Percentiles rank a stretch among this genome's conserved stretches.
Conservation (phyloP, 35 echinoderm and acorn worm genomes). For the Strongylocentrotus purpuratus region DNA sequence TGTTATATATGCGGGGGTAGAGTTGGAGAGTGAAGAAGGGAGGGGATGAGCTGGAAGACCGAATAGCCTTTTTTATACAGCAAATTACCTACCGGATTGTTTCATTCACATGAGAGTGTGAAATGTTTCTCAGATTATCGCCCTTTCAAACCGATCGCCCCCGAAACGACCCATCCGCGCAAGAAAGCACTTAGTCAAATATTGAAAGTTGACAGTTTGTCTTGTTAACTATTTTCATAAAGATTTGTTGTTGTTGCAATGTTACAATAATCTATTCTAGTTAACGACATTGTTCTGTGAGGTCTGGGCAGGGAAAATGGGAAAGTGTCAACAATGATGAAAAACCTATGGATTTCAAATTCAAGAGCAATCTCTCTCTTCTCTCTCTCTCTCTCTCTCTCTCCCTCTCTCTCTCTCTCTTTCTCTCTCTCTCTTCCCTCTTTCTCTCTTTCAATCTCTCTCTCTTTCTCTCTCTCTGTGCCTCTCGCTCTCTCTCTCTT, state of each 20-base stretch:
- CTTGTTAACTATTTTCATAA: background rate
- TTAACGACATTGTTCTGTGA: too few species aligned
- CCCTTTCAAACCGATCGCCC: background rate
- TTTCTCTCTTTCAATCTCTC: too few species aligned
- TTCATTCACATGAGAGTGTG: background rate
- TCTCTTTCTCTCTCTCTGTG: too few species aligned
- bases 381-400: too few species aligned
- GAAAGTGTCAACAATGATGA: too few species aligned
- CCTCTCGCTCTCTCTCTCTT: too few species aligned
- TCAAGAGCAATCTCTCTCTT: too few species aligned
- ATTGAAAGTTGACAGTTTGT: background rate
- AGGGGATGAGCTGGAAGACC: background rate
- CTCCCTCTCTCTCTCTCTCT: too few species aligned
- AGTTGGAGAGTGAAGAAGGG: background rate
- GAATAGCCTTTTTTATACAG: background rate
- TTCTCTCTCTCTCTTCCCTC: too few species aligned
- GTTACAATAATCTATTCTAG: background rate
- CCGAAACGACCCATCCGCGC: background rate
- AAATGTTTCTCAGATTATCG: background rate
- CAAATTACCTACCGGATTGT: background rate
- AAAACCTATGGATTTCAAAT: too few species aligned
- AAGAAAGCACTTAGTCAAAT: background rate
- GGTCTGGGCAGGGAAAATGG: too few species aligned
- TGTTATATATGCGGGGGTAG: background rate
- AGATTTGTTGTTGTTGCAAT: background rate